Evolutionary conservation across 2,113 vertebrate genomes (phyloP).

Genomic region (Emydura subglobosa): DNA sequence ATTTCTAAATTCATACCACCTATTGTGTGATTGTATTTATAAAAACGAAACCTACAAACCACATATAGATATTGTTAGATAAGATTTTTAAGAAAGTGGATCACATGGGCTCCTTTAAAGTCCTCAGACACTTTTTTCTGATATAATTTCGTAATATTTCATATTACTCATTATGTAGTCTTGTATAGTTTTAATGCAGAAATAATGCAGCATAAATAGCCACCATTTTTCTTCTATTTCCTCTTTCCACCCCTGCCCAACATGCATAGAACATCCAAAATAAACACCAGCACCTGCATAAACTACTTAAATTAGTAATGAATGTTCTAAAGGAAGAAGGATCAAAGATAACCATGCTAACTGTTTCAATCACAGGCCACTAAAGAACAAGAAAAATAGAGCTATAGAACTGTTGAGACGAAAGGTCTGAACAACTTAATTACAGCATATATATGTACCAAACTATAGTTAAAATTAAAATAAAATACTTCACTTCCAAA

Average conservation of each 20-base stretch:
- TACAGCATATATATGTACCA: too few species aligned
- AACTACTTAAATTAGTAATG: not conserved
- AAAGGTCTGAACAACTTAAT: too few species aligned
- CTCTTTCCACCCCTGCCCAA: not conserved
- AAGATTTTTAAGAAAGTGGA: not conserved
- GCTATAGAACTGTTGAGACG: not conserved
- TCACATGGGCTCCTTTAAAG: not conserved
- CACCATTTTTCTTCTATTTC: not conserved
- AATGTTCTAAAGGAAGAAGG: not conserved
- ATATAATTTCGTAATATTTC: not conserved
- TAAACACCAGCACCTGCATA: not conserved
- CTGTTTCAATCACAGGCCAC: too few species aligned
- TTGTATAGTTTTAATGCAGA: not conserved
- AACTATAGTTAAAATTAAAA: too few species aligned
- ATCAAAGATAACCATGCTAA: too few species aligned
- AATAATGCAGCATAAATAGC: not conserved
- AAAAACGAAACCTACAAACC: not conserved
- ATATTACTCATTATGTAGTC: not conserved
- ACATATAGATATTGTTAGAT: not conserved
- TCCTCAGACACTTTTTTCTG: not conserved
- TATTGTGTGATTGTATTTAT: not conserved
- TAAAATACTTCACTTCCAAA: too few species aligned
- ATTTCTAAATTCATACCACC: not conserved
- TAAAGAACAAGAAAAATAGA: not conserved
- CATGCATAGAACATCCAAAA: not conserved